phyloP scores from a whole-genome alignment of 1,140 invertebrate species.

The Procambarus virginalis region DNA sequence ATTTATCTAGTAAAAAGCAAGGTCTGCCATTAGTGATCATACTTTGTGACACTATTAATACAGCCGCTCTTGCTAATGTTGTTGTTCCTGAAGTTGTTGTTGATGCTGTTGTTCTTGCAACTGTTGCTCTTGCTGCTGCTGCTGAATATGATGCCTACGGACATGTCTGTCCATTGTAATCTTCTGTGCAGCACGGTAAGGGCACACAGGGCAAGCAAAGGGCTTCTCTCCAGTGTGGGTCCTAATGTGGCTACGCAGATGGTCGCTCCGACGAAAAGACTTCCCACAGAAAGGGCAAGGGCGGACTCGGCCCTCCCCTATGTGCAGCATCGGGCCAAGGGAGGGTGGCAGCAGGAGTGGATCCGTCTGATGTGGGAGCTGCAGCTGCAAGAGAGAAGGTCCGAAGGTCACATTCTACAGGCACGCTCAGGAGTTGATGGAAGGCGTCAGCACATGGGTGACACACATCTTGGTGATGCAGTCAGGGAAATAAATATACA shows the following conservation, averaged over 20 bases:
- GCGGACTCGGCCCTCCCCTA: slow-evolving; percentile 29
- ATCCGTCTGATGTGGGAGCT: slow-evolving; percentile 42
- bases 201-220: slow-evolving; percentile 55
- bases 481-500: background rate
- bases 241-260: slow-evolving; percentile 61
- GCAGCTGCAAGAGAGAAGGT: slow-evolving; percentile 60
- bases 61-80: slow-evolving; percentile 15
- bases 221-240: slow-evolving; percentile 63
- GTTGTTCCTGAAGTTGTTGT: slow-evolving; percentile 13
- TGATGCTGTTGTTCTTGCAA: slow-evolving; percentile 24
- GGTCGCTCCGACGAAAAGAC: slow-evolving; percentile 58
- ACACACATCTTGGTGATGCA: slow-evolving; percentile 21
- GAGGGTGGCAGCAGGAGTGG: slow-evolving; percentile 21
- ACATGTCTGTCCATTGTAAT: slow-evolving; percentile 60
- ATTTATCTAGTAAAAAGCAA: background rate
- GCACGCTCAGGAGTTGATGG: slow-evolving; percentile 3
- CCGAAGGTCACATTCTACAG: slow-evolving; percentile 31
- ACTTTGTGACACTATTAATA: background rate
- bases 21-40: background rate
- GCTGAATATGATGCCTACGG: slow-evolving; percentile 52
- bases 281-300: slow-evolving; percentile 60
- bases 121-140: slow-evolving; percentile 45
- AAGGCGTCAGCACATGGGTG: background rate
- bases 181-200: slow-evolving; percentile 57
- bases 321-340: slow-evolving; percentile 16